A percentile compares a stretch with the other conserved stretches of the same genome.
These are phyloP conservation scores for Caenorhabditis sp. DNA, from an alignment of 2,888 invertebrate genomes.

Conservation along the genomic window DNA sequence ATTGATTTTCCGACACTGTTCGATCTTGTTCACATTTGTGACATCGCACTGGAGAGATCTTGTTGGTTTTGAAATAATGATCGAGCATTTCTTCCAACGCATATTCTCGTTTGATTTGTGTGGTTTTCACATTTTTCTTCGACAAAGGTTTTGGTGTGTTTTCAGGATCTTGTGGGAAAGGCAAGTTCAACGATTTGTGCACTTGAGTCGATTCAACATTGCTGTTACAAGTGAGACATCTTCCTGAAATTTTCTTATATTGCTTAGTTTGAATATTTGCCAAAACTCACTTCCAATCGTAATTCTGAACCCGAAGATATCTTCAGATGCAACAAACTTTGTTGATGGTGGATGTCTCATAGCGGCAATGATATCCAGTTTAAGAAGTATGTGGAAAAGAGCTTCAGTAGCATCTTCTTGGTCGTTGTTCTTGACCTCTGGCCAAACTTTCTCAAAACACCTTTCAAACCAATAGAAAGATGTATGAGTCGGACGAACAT, in stretches of 20 bases:
- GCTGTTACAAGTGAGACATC: neutral
- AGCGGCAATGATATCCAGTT: neutral
- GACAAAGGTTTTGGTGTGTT: neutral
- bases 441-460: neutral
- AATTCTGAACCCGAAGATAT: neutral
- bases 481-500: neutral
- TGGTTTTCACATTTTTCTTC: neutral
- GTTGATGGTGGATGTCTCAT: neutral
- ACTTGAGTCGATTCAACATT: neutral
- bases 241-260: no score
- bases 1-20: neutral
- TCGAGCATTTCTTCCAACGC: neutral
- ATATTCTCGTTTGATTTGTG: neutral
- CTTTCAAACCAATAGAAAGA: neutral
- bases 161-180: neutral
- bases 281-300: neutral
- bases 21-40: neutral
- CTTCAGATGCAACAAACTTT: neutral
- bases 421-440: neutral
- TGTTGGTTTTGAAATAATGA: neutral
- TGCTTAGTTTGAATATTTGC: no score
- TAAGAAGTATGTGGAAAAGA: neutral
- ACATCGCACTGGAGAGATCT: neutral
- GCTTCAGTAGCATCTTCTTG: neutral
- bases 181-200: neutral